Percentiles rank a stretch among this genome's conserved stretches.
Conservation (phyloP, 1,140 invertebrate species). For the Brachionus rubens region DNA sequence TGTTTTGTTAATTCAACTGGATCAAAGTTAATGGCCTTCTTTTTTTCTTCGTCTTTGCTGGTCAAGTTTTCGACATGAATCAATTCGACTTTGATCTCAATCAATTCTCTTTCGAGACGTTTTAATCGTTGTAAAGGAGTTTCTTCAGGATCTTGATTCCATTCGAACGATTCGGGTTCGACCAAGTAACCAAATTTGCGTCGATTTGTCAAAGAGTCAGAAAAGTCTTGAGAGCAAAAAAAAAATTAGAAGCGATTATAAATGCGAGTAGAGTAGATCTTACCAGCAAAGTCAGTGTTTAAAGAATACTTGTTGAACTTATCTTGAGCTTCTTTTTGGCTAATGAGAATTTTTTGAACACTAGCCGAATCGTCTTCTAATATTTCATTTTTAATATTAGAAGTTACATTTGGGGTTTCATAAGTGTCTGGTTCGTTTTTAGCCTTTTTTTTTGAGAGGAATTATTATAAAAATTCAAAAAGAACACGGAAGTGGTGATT, state of each 20-base stretch:
- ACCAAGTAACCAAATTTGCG: constrained; percentile 32
- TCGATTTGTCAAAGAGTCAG: constrained; percentile 14
- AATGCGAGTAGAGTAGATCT: not conserved
- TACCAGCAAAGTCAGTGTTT: constrained; percentile 34
- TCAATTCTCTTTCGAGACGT: constrained; percentile 28
- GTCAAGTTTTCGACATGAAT: not conserved
- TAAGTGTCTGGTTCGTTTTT: constrained; percentile 37
- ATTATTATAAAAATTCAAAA: not conserved
- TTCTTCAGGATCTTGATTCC: constrained; percentile 40
- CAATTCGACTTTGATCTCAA: not conserved
- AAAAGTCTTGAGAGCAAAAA: constrained; percentile 1
- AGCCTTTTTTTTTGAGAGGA: constrained; percentile 7
- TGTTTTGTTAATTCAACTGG: constrained; percentile 5
- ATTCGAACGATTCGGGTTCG: constrained; percentile 38
- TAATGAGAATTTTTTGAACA: constrained; percentile 19
- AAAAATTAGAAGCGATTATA: not conserved
- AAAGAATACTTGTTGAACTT: constrained; percentile 29
- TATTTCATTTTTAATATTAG: not conserved
- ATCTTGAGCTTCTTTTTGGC: constrained; percentile 30
- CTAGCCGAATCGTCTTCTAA: constrained; percentile 4
- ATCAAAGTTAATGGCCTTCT: constrained; percentile 10
- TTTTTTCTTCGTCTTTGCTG: not conserved
- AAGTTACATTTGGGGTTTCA: constrained; percentile 14
- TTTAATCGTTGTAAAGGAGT: constrained; percentile 7
- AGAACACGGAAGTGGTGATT: not conserved